Percentiles rank a stretch among this genome's conserved stretches.
Conservation (phyloP, 2,113 vertebrate genomes). For the Ceyx melanurus region DNA sequence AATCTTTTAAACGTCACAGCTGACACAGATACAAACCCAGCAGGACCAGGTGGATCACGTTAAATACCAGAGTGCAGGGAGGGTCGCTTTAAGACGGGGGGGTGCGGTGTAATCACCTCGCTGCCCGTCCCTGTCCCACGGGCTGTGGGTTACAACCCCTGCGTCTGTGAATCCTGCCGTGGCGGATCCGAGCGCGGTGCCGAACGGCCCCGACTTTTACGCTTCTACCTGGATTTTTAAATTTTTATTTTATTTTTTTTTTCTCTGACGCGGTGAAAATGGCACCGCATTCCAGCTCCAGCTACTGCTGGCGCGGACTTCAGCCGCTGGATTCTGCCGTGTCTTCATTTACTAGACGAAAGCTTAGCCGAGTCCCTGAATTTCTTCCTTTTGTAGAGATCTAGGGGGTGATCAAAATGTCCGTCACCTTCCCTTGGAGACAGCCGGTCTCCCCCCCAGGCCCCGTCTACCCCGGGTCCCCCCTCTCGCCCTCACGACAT, state of each 20-base stretch:
- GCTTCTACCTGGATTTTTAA: not conserved
- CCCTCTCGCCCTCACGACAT: not conserved
- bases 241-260: not conserved
- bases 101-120: not conserved
- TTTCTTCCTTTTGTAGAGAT: not conserved
- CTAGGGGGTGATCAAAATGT: not conserved
- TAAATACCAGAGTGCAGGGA: not conserved
- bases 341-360: not conserved
- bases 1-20: not conserved
- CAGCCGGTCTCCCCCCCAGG: not conserved
- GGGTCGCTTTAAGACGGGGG: not conserved
- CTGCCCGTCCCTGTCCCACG: not conserved
- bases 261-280: constrained; percentile 18
- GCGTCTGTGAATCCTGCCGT: not conserved
- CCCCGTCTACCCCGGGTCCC: not conserved
- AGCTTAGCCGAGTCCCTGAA: not conserved
- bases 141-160: not conserved
- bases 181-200: not conserved
- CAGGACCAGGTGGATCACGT: not conserved
- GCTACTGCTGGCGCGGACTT: not conserved
- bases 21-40: not conserved
- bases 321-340: not conserved
- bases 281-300: constrained; percentile 7
- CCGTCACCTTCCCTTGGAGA: not conserved
- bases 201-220: not conserved